phyloP scores from a whole-genome alignment of 1,140 invertebrate genomes.

The Saccostrea echinata region DNA sequence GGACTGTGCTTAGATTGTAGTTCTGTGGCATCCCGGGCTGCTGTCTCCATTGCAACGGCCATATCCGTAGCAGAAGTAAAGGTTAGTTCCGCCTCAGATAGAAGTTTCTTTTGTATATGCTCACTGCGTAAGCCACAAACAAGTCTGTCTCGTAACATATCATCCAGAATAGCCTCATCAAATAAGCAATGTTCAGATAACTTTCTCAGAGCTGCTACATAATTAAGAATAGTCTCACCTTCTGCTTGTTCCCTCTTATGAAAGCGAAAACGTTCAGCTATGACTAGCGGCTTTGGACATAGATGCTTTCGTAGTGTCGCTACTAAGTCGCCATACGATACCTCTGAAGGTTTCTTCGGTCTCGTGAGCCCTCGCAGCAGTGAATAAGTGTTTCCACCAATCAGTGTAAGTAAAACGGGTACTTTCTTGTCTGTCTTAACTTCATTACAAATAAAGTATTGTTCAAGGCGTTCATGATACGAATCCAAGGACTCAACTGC shows the following conservation, averaged over 20 bases:
- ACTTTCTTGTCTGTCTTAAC: not conserved
- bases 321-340: slow-evolving; percentile 35
- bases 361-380: slow-evolving; percentile 39
- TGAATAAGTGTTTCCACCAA: slow-evolving; percentile 38
- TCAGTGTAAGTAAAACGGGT: no score
- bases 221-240: slow-evolving; percentile 44
- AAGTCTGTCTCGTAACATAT: slow-evolving; percentile 49
- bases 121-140: slow-evolving; percentile 52
- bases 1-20: no score
- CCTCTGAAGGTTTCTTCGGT: slow-evolving; percentile 32
- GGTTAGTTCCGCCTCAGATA: no score
- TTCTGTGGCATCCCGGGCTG: no score
- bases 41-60: slow-evolving; percentile 56
- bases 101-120: no score
- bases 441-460: slow-evolving; percentile 47
- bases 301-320: no score
- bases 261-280: no score
- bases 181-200: slow-evolving; percentile 59
- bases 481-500: no score
- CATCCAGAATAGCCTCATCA: slow-evolving; percentile 19
- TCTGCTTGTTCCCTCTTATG: no score
- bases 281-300: no score
- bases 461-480: slow-evolving; percentile 45
- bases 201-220: slow-evolving; percentile 53
- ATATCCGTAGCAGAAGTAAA: slow-evolving; percentile 50